A percentile compares a stretch with the other conserved stretches of the same genome.
Conservation (phyloP, 2,113 vertebrate genomes). For the Phrynosoma platyrhinos region DNA sequence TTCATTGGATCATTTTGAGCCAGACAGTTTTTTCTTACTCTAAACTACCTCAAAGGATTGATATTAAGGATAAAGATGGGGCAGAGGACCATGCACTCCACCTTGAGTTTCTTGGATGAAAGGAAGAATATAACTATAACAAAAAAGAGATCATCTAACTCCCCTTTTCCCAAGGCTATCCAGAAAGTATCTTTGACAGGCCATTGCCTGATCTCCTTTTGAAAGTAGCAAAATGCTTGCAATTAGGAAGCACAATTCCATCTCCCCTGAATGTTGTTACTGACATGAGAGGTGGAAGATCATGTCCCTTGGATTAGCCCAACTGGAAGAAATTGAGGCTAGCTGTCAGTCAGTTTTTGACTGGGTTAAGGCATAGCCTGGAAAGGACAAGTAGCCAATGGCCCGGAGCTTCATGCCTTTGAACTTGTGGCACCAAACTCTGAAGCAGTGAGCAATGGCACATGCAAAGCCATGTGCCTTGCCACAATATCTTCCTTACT, state of each 20-base stretch:
- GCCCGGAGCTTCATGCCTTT: neutral
- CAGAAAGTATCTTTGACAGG: neutral
- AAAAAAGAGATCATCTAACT: neutral
- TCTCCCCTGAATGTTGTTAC: neutral
- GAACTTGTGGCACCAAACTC: neutral
- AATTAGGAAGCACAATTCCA: neutral
- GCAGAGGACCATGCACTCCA: too few species aligned
- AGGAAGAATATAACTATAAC: too few species aligned
- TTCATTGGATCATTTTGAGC: too few species aligned
- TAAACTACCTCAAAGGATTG: too few species aligned
- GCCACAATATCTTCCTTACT: rapidly evolving
- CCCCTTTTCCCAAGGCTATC: neutral
- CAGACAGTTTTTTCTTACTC: too few species aligned
- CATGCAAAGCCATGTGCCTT: neutral
- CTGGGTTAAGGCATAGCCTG: neutral
- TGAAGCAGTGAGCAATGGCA: neutral
- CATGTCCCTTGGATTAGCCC: neutral
- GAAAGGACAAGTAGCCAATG: neutral
- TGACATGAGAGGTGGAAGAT: neutral
- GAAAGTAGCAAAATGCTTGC: neutral
- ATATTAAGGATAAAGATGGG: too few species aligned
- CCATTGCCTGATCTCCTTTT: neutral
- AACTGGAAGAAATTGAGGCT: neutral
- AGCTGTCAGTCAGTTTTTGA: neutral
- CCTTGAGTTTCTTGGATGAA: too few species aligned